Conservation (phyloP, 2,888 invertebrate species). For the Phymatocera aterrima region DNA sequence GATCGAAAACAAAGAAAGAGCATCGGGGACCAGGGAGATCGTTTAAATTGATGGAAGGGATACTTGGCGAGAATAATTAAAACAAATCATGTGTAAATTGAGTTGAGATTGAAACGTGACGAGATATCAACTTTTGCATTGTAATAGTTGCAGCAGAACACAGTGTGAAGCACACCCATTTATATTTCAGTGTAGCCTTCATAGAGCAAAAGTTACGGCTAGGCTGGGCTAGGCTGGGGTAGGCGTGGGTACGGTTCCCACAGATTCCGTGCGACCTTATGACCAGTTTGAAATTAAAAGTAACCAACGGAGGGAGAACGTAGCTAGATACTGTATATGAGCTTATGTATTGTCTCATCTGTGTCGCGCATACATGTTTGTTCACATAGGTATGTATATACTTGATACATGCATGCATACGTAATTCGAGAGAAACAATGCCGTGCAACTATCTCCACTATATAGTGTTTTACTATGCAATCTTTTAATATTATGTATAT, state of each 20-base stretch:
- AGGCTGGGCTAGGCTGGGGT: background rate
- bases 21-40: too few species aligned
- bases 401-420: too few species aligned
- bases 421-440: too few species aligned
- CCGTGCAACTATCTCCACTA: too few species aligned
- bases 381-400: background rate
- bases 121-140: background rate
- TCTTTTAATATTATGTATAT: too few species aligned
- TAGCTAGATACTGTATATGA: background rate
- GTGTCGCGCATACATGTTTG: background rate
- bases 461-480: too few species aligned
- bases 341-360: background rate
- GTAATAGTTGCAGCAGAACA: background rate
- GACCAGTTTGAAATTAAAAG: slow-evolving; percentile 23
- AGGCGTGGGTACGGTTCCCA: slow-evolving; percentile 11
- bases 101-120: background rate
- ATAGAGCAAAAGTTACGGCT: background rate
- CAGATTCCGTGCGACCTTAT: slow-evolving; percentile 23
- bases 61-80: too few species aligned
- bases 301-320: background rate
- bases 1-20: too few species aligned
- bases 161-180: slow-evolving; percentile 21
- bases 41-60: too few species aligned
- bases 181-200: background rate
- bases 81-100: too few species aligned